A percentile compares a stretch with the other conserved stretches of the same genome.
Conservation (phyloP, 1,140 invertebrate species). For the Homalodisca vitripennis region DNA sequence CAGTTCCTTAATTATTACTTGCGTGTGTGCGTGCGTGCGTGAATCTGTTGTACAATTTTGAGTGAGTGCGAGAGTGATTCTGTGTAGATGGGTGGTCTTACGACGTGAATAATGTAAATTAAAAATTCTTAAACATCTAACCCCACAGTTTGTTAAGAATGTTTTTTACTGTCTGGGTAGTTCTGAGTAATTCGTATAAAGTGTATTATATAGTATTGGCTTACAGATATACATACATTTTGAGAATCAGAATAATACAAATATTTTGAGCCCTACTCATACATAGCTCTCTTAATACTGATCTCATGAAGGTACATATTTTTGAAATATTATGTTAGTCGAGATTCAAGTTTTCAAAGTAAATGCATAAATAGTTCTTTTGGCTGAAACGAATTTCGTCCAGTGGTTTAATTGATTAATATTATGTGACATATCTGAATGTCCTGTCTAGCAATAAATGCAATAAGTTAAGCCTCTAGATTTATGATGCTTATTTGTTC, state of each 20-base stretch:
- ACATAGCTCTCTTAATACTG: not conserved
- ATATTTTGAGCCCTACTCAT: not conserved
- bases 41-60: not conserved
- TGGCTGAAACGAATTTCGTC: not conserved
- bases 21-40: not conserved
- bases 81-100: not conserved
- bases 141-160: not conserved
- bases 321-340: not conserved
- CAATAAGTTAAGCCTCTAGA: not conserved
- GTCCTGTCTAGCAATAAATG: not conserved
- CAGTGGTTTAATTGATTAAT: no score
- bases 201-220: not conserved
- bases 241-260: not conserved
- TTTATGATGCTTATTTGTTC: no score
- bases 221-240: not conserved
- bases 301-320: not conserved
- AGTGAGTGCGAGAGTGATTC: not conserved
- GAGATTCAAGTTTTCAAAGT: not conserved
- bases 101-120: conserved; percentile 16
- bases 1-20: conserved; percentile 18
- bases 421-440: not conserved
- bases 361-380: not conserved
- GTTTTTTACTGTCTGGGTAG: not conserved
- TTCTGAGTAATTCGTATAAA: not conserved
- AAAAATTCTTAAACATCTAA: conserved; percentile 3